Base-by-base conservation (phyloP, 2,113 vertebrate genomes). In the Taxidea taxus region DNA sequence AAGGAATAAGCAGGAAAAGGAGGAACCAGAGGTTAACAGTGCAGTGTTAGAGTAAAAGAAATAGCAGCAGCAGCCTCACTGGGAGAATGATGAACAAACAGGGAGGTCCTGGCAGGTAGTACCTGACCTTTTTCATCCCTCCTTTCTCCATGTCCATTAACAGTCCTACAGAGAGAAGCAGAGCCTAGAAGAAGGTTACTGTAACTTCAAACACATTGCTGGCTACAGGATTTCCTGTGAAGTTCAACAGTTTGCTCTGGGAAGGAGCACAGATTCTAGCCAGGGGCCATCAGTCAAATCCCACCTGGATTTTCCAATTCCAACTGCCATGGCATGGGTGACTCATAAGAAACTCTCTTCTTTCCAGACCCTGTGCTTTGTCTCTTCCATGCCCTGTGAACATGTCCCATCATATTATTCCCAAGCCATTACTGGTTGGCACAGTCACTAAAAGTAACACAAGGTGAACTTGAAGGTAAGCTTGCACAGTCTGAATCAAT, bases 401-500 rank as follows among this genome's bases (percentile, higher is more conserved):
- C n/a, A 39, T 47, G 31, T 74, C 21, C 29, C n/a, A 82, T 85
- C 54, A 89, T n/a, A 39, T 64, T 74, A 21, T 49, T 91, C 77
- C 42, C 49, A 86, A 64, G 34, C 13, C 54, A 54, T 51, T 37
- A 66, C 16, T 54, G 39, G 27, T 66, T 51, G 74, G 47, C n/a
- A 90, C 7, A 75, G 27, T 84, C 47, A 96, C 29, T 25, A 51
- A 91, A 74, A 92, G 16, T 23, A 85, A 66, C 4, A 80, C 27
- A 81, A 85, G 58, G 16, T 44, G 49, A 96, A 95, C 21, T 77
- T 81, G 68, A 74, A 96, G 90, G 31, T 75, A 86, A 92, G 64
- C 80, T 11, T 58, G 39, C 25, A 77, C 29, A 86, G 8, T 34
- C 60, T 87, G 29, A 92, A 66, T 92, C 34, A 83, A 31, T 29